Conservation (phyloP, 2,113 vertebrate species). For the Potamarius usumacintae region DNA sequence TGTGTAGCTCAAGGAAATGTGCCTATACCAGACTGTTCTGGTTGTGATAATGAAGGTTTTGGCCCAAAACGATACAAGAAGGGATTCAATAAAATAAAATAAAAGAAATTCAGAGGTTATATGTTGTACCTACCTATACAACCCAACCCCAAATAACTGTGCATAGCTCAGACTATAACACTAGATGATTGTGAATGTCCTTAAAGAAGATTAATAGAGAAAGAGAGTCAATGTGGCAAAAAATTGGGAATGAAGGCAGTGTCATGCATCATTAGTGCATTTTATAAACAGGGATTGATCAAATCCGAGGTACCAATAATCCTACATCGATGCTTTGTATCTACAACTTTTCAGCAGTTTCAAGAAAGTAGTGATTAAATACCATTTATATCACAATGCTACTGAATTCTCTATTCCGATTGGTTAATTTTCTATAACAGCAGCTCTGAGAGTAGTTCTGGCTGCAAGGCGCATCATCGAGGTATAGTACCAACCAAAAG, state of each 20-base stretch:
- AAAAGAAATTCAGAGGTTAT: not conserved
- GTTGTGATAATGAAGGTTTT: not conserved
- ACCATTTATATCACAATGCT: not conserved
- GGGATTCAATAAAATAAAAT: not conserved
- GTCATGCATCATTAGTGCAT: slow-evolving; percentile 8
- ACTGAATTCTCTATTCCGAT: not conserved
- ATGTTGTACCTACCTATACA: not conserved
- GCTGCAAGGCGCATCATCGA: not conserved
- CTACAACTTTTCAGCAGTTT: not conserved
- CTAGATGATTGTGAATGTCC: not conserved
- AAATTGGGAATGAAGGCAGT: not conserved
- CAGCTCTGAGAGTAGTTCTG: not conserved
- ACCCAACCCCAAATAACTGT: not conserved
- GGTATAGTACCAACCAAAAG: too few species aligned
- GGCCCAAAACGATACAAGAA: not conserved
- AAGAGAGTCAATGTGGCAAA: not conserved
- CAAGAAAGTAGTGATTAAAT: not conserved
- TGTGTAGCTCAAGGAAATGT: not conserved
- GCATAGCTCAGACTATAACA: not conserved
- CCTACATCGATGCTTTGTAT: not conserved
- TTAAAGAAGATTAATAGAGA: not conserved
- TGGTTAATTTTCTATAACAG: not conserved
- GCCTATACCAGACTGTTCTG: not conserved
- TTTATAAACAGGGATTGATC: not conserved
- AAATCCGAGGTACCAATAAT: not conserved